Base-by-base conservation (phyloP, 2,797 vertebrate genomes). In the Rhabdophis nuchalis region DNA sequence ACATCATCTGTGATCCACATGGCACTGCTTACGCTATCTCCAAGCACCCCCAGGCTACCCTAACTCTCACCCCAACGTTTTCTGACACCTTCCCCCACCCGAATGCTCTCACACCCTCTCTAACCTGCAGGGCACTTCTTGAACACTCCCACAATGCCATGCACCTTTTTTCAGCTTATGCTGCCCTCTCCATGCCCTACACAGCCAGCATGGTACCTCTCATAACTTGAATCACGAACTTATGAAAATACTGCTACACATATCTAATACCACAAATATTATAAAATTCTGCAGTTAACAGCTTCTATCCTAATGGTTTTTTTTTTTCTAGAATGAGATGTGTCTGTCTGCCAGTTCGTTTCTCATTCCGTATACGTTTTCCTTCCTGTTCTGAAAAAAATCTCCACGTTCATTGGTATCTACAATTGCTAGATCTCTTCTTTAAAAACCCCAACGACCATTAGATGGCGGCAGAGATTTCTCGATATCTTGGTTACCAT, bases 321-420 rank as follows among this genome's bases (percentile, higher is more conserved):
- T 92, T 27, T 27, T 36, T 25, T 25, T 46, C 29, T 61, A 89
- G 23, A 56, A 29, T 27, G 12, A 36, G 7, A 52, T 54, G 20
- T 13, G 36, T 29, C 41, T 87, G 29, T 36, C 72, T 92, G 61
- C 54, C 53, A 60, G 72, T 23, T 86, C 36, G 52, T 90, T 92
- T 90, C 53, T 92, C 36, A 77, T 61, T n/a, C n/a, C n/a, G n/a
- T n/a, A 32, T 60, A 32, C 54, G 85, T 89, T 89, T 92, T 61
- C n/a, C 57, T 77, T 85, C 57, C 16, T 23, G 36, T 41, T 85
- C 23, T 64, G 57, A 50, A 85, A 92, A 14, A 53, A 89, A n/a
- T n/a, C 68, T 85, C n/a, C 53, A 85, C 64, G 36, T 46, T 13
- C 50, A 5, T 86, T 56, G 27, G 4, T 87, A 20, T 20, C 54